These are phyloP conservation scores for Drosophila meridiana DNA, from an alignment of 2,888 invertebrate genomes.

Conservation along the genomic window DNA sequence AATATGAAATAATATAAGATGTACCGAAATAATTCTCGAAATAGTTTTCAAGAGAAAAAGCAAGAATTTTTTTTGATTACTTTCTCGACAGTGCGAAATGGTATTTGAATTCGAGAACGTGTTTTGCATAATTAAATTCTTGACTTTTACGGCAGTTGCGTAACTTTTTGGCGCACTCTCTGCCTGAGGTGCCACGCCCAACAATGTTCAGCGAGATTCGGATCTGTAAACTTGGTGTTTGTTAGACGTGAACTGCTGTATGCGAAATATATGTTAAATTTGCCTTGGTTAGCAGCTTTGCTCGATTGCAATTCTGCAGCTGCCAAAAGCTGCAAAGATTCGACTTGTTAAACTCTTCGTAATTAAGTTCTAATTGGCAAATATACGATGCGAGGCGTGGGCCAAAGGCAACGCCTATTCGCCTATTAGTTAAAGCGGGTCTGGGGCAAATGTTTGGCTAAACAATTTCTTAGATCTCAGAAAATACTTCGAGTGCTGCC, in stretches of 20 bases:
- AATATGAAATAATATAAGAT: neutral
- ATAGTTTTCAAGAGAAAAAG: neutral
- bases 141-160: conserved; percentile 33
- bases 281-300: conserved; percentile 59
- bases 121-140: conserved; percentile 36
- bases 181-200: conserved; percentile 41
- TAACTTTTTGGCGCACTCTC: conserved; percentile 27
- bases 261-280: conserved; percentile 57
- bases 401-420: conserved; percentile 6
- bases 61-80: conserved; percentile 27
- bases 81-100: conserved; percentile 43
- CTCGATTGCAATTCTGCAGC: conserved; percentile 54
- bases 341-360: conserved; percentile 52
- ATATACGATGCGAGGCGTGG: conserved; percentile 31
- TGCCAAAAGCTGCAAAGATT: conserved; percentile 27
- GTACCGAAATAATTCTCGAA: neutral
- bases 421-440: conserved; percentile 4
- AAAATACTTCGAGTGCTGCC: neutral
- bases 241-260: conserved; percentile 20
- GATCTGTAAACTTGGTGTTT: conserved; percentile 26
- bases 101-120: conserved; percentile 23
- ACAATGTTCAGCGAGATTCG: conserved; percentile 17
- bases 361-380: conserved; percentile 66
- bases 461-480: conserved; percentile 18
- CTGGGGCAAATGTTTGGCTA: conserved; percentile 33